Conservation (phyloP, 2,888 invertebrate genomes). For the Tryphoninae sp. region DNA sequence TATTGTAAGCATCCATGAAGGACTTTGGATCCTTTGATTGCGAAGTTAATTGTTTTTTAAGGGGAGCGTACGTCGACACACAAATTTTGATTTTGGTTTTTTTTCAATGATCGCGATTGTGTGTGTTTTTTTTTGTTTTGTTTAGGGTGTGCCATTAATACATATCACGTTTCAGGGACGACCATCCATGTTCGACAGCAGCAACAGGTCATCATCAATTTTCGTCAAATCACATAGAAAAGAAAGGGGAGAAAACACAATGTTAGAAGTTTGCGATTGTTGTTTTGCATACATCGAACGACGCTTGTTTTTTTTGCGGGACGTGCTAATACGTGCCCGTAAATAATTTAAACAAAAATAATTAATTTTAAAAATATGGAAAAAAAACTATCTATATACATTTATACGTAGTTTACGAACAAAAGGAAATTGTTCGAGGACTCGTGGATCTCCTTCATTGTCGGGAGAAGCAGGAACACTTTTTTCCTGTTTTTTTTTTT, state of each 20-base stretch:
- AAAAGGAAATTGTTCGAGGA: constrained; percentile 10
- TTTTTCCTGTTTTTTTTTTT: constrained; percentile 7
- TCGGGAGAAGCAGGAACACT: neutral
- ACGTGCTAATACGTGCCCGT: constrained; percentile 30
- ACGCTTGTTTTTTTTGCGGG: constrained; percentile 18
- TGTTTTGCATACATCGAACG: constrained; percentile 32
- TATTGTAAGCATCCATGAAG: constrained; percentile 81
- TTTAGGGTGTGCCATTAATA: constrained; percentile 72
- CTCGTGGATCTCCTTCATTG: neutral
- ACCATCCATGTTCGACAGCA: constrained; percentile 81
- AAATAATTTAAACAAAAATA: constrained; percentile 12
- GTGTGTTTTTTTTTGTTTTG: constrained; percentile 42
- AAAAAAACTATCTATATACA: neutral
- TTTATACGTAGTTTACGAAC: neutral
- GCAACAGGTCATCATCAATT: constrained; percentile 81
- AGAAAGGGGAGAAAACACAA: constrained; percentile 81
- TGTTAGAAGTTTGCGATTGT: constrained; percentile 76
- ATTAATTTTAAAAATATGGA: neutral
- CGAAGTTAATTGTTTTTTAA: constrained; percentile 42
- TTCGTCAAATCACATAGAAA: constrained; percentile 82
- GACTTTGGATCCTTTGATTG: constrained; percentile 80
- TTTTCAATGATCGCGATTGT: constrained; percentile 35
- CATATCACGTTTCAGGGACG: constrained; percentile 77
- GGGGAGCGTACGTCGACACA: constrained; percentile 35
- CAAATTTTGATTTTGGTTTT: constrained; percentile 50